Evolutionary conservation across 2,113 vertebrate species (phyloP).

Genomic region (Zingel zingel): DNA sequence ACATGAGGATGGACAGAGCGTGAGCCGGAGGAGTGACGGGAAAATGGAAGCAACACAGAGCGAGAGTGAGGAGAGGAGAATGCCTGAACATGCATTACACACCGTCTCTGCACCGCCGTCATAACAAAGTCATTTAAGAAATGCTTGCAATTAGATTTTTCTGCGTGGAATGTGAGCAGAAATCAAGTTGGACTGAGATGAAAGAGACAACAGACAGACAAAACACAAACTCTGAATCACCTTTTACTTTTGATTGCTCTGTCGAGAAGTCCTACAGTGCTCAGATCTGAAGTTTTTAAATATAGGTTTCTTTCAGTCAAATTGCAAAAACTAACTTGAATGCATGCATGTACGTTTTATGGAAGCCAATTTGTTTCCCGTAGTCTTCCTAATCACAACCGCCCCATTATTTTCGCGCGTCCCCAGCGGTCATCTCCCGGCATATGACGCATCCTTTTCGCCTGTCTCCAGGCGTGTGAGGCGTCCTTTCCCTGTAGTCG

Average conservation of each 20-base stretch:
- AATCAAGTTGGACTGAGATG: background rate
- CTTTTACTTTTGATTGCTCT: background rate
- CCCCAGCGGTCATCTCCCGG: no score
- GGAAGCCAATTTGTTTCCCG: no score
- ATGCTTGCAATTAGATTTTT: background rate
- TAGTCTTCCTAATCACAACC: no score
- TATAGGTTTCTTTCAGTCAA: no score
- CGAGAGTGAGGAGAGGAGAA: background rate
- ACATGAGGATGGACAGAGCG: conserved; percentile 13
- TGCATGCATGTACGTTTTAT: no score
- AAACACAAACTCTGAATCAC: background rate
- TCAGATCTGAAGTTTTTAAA: background rate
- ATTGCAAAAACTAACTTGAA: no score
- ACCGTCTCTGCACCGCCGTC: background rate
- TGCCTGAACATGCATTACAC: conserved; percentile 1
- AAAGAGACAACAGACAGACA: background rate
- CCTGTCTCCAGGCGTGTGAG: no score
- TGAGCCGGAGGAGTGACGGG: conserved; percentile 22
- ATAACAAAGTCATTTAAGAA: background rate
- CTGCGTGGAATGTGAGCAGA: background rate
- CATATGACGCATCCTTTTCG: no score
- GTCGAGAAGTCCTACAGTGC: background rate
- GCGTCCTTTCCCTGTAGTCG: no score
- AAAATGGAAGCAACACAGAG: conserved; percentile 4
- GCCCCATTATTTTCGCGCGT: no score